phyloP scores from a whole-genome alignment of 2,113 vertebrate species.

The Caranx ignobilis region DNA sequence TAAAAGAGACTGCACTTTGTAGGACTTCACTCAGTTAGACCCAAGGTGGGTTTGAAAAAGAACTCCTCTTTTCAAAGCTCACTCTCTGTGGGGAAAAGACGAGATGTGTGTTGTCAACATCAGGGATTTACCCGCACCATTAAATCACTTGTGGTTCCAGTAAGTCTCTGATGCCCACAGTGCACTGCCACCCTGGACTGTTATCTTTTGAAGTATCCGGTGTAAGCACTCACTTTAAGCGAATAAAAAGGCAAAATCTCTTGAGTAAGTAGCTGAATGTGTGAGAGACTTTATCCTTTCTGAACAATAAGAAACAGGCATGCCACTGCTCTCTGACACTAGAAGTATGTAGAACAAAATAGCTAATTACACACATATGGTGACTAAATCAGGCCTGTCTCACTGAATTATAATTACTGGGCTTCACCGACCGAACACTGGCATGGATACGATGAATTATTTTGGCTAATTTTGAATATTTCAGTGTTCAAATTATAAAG shows the following conservation, averaged over 20 bases:
- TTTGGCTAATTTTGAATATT: constrained; percentile 66
- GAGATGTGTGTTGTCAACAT: constrained; percentile 30
- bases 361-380: constrained; percentile 25
- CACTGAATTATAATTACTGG: constrained; percentile 46
- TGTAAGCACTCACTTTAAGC: constrained; percentile 34
- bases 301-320: constrained; percentile 18
- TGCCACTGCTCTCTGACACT: constrained; percentile 11
- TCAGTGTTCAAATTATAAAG: constrained; percentile 25
- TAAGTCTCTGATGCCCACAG: constrained; percentile 35
- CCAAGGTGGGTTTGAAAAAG: constrained; percentile 5
- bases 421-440: constrained; percentile 68
- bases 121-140: constrained; percentile 32
- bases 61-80: constrained; percentile 13
- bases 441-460: constrained; percentile 70
- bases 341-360: not conserved
- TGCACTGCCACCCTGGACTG: not conserved
- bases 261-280: constrained; percentile 12
- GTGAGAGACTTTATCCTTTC: constrained; percentile 11
- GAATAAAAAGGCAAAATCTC: constrained; percentile 19
- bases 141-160: constrained; percentile 30
- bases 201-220: constrained; percentile 13
- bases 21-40: constrained; percentile 31
- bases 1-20: constrained; percentile 5
- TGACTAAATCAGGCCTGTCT: constrained; percentile 17
- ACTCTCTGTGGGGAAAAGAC: not conserved